phyloP scores from a whole-genome alignment of 1,140 invertebrate species.

The Trissolcus basalis region DNA sequence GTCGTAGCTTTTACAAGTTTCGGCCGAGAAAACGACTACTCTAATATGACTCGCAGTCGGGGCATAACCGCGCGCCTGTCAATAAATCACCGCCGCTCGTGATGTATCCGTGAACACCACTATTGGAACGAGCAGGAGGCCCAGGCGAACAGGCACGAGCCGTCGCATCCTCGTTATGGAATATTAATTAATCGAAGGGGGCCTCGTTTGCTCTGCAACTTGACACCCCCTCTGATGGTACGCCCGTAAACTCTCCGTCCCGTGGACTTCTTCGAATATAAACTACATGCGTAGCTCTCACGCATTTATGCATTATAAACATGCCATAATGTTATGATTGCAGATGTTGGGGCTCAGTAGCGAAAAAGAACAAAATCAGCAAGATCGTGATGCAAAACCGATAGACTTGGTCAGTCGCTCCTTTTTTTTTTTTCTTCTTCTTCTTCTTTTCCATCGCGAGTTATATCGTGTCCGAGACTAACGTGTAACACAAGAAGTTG shows the following conservation, averaged over 20 bases:
- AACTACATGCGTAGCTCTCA: constrained; percentile 21
- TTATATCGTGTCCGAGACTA: neutral
- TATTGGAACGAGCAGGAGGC: neutral
- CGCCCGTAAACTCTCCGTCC: constrained; percentile 19
- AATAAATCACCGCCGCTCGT: constrained; percentile 64
- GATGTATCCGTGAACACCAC: constrained; percentile 53
- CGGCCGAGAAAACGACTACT: constrained; percentile 56
- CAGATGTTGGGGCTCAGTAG: constrained; percentile 13
- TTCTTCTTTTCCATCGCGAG: neutral
- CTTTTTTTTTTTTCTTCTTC: neutral
- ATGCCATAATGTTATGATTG: constrained; percentile 57
- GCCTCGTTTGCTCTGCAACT: constrained; percentile 43
- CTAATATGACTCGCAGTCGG: constrained; percentile 60
- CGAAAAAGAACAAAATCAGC: constrained; percentile 15
- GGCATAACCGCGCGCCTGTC: constrained; percentile 22
- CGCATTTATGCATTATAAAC: constrained; percentile 47
- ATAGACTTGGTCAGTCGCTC: constrained; percentile 6
- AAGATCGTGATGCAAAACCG: constrained; percentile 6
- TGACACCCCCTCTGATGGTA: constrained; percentile 47
- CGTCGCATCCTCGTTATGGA: constrained; percentile 69
- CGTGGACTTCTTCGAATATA: constrained; percentile 40
- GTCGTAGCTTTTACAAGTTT: constrained; percentile 54
- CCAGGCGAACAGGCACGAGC: constrained; percentile 54
- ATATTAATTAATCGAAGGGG: constrained; percentile 68
- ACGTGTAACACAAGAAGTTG: constrained; percentile 33